phyloP scores from a whole-genome alignment of 2,797 vertebrate genomes.

The Argentina silus region DNA sequence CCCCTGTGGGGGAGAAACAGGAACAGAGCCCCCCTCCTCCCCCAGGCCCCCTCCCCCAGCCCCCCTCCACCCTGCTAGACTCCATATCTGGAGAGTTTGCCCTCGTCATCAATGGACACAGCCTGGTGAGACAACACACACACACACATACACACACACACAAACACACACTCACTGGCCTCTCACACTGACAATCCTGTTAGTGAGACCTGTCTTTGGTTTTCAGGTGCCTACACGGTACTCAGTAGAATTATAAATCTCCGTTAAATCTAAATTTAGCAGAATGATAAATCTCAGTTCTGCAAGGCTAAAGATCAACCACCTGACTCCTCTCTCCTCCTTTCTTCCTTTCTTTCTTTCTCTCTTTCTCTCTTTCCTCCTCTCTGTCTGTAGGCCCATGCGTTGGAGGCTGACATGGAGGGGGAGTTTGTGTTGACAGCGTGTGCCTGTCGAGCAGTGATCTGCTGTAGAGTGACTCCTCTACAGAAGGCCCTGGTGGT shows the following conservation, averaged over 20 bases:
- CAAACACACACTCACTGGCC: conserved; percentile 8
- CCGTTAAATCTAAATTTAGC: no score
- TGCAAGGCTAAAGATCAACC: no score
- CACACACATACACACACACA: conserved; percentile 6
- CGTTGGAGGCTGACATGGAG: conserved; percentile 93
- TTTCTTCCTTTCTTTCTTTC: not conserved
- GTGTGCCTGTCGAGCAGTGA: conserved; percentile 89
- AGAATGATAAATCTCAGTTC: no score
- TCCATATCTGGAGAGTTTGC: conserved; percentile 90
- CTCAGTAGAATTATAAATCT: no score
- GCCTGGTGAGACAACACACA: conserved; percentile 80
- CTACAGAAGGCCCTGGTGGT: conserved; percentile 96
- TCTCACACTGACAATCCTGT: no score
- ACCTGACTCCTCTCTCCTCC: not conserved
- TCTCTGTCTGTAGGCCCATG: conserved; percentile 82
- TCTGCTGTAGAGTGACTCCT: conserved; percentile 95
- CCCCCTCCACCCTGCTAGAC: conserved; percentile 80
- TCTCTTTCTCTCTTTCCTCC: not conserved
- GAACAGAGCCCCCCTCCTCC: conserved; percentile 36
- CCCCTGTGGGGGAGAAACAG: conserved; percentile 62
- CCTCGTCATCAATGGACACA: conserved; percentile 91
- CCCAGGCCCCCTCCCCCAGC: conserved; percentile 17
- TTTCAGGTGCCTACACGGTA: no score
- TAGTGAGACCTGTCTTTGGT: no score
- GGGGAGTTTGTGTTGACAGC: conserved; percentile 88